These are phyloP conservation scores for Saturnia pavonia DNA, from an alignment of 2,888 invertebrate genomes.

Conservation along the genomic window DNA sequence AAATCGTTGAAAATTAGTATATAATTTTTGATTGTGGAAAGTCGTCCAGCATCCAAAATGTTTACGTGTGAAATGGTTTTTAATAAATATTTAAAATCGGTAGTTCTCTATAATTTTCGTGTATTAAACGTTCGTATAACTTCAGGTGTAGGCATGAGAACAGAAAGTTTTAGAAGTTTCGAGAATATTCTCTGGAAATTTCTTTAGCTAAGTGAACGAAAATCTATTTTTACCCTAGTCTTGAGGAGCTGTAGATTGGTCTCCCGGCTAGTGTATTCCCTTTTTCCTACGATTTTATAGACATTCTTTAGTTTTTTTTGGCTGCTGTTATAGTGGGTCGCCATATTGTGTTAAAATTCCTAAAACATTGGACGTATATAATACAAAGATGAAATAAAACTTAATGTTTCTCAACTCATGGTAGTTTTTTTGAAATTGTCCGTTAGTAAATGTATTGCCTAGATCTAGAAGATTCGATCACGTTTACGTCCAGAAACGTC, in stretches of 20 bases:
- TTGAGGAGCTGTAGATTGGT: not conserved
- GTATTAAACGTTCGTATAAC: not conserved
- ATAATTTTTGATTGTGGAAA: not conserved
- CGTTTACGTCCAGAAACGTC: not conserved
- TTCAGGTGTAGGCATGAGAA: not conserved
- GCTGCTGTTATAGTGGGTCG: too few species aligned
- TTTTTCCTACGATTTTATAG: too few species aligned
- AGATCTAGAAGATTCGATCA: not conserved
- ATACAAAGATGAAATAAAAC: too few species aligned
- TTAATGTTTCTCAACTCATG: too few species aligned
- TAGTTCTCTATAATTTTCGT: not conserved
- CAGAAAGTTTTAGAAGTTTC: not conserved
- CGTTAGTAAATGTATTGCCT: not conserved
- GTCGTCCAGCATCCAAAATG: not conserved
- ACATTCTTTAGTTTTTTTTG: too few species aligned
- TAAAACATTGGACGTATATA: too few species aligned
- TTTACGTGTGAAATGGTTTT: not conserved
- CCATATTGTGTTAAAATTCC: too few species aligned
- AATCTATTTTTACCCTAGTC: not conserved
- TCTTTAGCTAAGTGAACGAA: too few species aligned
- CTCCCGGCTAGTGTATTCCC: not conserved
- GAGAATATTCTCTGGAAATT: not conserved
- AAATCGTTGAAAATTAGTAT: not conserved
- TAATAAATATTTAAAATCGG: not conserved
- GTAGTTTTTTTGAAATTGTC: too few species aligned